These are phyloP conservation scores for Anagyrus pseudococci DNA, from an alignment of 2,888 invertebrate genomes.

Conservation along the genomic window DNA sequence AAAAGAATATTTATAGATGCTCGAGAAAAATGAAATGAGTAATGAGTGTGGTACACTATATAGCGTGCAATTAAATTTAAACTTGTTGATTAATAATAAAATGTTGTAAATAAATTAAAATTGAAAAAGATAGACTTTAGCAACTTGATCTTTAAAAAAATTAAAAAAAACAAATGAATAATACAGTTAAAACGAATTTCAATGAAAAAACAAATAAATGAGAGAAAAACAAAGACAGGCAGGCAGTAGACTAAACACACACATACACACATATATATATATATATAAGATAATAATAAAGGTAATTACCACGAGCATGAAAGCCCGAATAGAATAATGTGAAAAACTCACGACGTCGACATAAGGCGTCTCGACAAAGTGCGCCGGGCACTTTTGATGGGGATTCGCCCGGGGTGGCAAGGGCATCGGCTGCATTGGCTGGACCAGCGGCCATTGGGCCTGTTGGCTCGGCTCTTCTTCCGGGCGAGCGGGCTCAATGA, in stretches of 20 bases:
- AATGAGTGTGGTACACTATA: no score
- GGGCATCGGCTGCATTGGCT: slow-evolving; percentile 45
- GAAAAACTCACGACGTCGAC: slow-evolving; percentile 52
- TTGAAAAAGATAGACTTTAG: no score
- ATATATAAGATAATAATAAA: not conserved
- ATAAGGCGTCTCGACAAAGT: slow-evolving; percentile 67
- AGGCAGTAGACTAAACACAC: not conserved
- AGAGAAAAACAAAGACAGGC: not conserved
- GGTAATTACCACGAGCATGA: slow-evolving; percentile 35
- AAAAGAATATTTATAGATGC: no score
- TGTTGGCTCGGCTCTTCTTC: slow-evolving; percentile 17
- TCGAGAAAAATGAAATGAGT: no score
- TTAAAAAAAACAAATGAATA: no score
- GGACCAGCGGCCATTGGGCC: slow-evolving; percentile 49
- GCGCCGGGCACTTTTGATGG: slow-evolving; percentile 65
- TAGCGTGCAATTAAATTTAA: no score
- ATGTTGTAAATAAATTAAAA: no score
- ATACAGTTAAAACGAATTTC: no score
- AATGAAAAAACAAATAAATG: not conserved
- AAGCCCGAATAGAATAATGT: slow-evolving; percentile 43
- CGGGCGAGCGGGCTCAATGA: not conserved
- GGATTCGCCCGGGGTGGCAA: slow-evolving; percentile 45
- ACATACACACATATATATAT: not conserved
- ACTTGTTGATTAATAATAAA: no score
- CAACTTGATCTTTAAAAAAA: no score